Conservation (phyloP, 2,113 vertebrate species). For the Camelus bactrianus region DNA sequence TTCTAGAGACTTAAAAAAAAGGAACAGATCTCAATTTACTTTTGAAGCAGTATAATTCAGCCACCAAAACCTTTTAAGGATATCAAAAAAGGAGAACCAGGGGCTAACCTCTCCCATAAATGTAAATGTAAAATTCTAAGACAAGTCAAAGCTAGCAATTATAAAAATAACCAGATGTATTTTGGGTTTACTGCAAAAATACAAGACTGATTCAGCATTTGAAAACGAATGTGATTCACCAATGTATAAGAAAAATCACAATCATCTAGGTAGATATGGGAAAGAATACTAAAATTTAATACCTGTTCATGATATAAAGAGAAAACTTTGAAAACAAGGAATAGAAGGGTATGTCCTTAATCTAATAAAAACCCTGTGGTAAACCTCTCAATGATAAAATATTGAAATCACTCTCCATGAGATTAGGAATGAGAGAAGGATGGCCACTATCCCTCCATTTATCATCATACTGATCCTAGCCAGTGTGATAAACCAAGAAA, state of each 20-base stretch:
- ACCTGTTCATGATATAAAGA: neutral
- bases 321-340: neutral
- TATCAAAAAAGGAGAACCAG: neutral
- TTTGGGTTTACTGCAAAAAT: slow-evolving; percentile 26
- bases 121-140: neutral
- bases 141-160: neutral
- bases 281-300: neutral
- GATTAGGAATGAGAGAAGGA: neutral
- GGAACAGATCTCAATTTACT: neutral
- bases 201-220: neutral
- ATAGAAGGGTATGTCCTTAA: neutral
- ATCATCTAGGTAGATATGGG: neutral
- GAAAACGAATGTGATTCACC: neutral
- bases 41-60: neutral
- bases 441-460: neutral
- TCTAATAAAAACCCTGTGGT: neutral
- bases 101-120: neutral
- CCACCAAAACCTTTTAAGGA: neutral
- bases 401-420: neutral
- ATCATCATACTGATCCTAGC: neutral
- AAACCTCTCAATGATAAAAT: slow-evolving; percentile 2
- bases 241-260: neutral
- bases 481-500: neutral
- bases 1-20: neutral
- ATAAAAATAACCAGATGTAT: neutral